phyloP scores from a whole-genome alignment of 2,888 invertebrate species.

The Pachydiplax longipennis region DNA sequence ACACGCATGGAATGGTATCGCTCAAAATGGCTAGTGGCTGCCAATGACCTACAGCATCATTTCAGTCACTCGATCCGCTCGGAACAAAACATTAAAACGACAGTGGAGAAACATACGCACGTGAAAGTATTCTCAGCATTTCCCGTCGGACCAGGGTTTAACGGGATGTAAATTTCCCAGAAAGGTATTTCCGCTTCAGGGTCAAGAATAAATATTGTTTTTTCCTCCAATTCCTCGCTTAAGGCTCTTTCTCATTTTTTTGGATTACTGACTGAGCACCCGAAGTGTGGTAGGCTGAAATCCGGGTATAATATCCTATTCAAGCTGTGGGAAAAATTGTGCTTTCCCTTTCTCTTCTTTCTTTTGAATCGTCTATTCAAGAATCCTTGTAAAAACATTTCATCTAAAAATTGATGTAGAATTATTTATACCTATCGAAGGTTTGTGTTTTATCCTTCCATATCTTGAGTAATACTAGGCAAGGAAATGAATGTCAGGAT shows the following conservation, averaged over 20 bases:
- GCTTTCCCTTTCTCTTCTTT: not conserved
- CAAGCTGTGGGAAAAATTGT: not conserved
- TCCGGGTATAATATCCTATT: not conserved
- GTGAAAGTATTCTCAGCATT: not conserved
- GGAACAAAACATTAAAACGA: not conserved
- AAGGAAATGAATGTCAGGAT: not conserved
- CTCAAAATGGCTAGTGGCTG: not conserved
- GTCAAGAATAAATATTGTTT: slow-evolving; percentile 10
- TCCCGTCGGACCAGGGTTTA: not conserved
- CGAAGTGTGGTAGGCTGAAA: not conserved
- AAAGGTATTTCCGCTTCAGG: not conserved
- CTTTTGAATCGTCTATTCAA: not conserved
- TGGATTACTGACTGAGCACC: not conserved
- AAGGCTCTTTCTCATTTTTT: not conserved
- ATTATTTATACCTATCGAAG: not conserved
- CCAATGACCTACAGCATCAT: not conserved
- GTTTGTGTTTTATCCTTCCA: not conserved
- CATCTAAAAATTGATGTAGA: not conserved
- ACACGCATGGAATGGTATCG: too few species aligned
- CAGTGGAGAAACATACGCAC: not conserved
- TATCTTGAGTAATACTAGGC: not conserved
- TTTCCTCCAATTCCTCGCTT: not conserved
- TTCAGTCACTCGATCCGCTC: not conserved
- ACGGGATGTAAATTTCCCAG: not conserved
- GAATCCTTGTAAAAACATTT: not conserved